Evolutionary conservation across 2,113 vertebrate genomes (phyloP).

Genomic region (Craseonycteris thonglongyai): DNA sequence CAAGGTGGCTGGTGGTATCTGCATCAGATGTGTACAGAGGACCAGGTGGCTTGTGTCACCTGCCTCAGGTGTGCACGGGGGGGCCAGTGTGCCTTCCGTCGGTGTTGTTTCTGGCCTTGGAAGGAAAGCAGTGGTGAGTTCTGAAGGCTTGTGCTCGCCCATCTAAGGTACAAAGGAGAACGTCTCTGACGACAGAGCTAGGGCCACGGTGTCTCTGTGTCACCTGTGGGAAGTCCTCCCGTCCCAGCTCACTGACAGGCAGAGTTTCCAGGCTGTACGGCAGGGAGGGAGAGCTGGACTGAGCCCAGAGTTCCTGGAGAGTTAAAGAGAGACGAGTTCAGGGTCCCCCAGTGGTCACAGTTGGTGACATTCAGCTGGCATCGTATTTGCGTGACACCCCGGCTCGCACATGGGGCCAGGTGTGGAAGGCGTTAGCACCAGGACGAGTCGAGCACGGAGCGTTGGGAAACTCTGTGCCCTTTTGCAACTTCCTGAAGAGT

Average conservation of each 20-base stretch:
- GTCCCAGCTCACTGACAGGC: background rate
- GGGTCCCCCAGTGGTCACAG: background rate
- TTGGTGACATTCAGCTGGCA: rapidly evolving
- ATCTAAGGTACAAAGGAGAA: background rate
- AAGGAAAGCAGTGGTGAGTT: too few species aligned
- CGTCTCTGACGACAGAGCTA: background rate
- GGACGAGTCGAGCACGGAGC: background rate
- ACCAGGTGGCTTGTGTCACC: background rate
- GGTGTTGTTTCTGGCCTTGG: background rate
- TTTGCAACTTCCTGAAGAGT: background rate
- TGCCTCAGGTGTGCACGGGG: background rate
- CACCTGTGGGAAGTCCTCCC: rapidly evolving
- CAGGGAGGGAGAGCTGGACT: rapidly evolving
- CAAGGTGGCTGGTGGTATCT: background rate
- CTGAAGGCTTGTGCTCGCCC: background rate
- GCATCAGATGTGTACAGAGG: background rate
- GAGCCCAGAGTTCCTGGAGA: background rate
- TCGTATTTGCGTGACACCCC: rapidly evolving
- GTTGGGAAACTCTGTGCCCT: rapidly evolving
- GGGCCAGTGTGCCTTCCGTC: rapidly evolving
- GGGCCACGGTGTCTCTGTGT: background rate
- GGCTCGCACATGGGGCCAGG: rapidly evolving
- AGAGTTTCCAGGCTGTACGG: background rate
- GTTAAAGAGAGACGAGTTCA: too few species aligned
- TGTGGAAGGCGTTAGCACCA: rapidly evolving